These are phyloP conservation scores for Fulmarus glacialis DNA, from an alignment of 2,113 vertebrate genomes.

Conservation along the genomic window DNA sequence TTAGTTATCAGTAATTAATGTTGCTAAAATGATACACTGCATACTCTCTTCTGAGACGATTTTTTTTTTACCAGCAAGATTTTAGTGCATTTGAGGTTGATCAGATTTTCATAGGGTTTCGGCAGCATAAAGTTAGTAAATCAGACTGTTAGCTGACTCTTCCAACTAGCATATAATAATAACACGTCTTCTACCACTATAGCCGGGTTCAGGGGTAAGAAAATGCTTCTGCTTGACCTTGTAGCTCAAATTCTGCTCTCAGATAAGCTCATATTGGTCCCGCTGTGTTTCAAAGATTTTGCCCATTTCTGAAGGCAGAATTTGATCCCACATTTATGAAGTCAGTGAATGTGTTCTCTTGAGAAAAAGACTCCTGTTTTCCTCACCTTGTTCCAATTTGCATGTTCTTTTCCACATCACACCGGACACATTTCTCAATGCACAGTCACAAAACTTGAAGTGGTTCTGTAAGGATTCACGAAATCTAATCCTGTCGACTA, in stretches of 20 bases:
- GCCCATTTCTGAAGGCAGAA: neutral
- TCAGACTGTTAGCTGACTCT: neutral
- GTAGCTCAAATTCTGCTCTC: constrained; percentile 4
- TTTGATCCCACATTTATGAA: neutral
- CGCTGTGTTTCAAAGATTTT: neutral
- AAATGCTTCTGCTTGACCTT: neutral
- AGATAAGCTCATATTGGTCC: neutral
- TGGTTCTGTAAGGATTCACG: neutral
- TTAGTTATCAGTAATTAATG: neutral
- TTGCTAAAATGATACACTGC: neutral
- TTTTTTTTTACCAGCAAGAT: neutral
- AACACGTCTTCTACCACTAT: neutral
- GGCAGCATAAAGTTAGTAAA: neutral
- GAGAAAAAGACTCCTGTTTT: neutral
- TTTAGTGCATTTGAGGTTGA: neutral
- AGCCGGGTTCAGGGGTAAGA: neutral
- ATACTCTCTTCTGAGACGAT: neutral
- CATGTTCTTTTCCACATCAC: neutral
- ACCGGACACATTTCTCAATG: neutral
- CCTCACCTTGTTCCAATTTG: neutral
- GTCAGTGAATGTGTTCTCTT: neutral
- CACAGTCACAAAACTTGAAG: neutral
- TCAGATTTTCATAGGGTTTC: neutral
- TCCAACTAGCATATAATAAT: neutral
- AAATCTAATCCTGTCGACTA: neutral